phyloP scores from a whole-genome alignment of 2,113 vertebrate genomes.

The Octodon degus region DNA sequence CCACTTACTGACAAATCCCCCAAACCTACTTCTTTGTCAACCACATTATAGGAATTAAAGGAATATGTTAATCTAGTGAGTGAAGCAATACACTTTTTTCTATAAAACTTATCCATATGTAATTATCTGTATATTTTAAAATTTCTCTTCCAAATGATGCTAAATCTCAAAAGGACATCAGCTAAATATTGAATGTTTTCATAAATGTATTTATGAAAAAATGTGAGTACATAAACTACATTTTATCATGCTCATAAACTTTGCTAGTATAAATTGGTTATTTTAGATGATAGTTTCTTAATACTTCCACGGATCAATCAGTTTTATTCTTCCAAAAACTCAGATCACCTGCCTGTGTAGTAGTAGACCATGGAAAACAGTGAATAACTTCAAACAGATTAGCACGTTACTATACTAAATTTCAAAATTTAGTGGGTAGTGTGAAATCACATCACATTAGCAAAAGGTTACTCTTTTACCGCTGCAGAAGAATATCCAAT shows the following conservation, averaged over 20 bases:
- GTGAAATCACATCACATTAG: neutral
- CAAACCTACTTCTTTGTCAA: neutral
- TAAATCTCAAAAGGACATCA: neutral
- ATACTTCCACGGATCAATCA: neutral
- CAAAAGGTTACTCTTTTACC: neutral
- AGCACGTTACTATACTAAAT: neutral
- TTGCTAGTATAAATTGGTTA: neutral
- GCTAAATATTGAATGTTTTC: neutral
- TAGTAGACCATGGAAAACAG: neutral
- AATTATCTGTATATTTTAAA: neutral
- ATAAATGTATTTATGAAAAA: conserved; percentile 35
- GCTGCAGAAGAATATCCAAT: neutral
- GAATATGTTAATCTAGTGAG: neutral
- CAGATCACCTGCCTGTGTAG: neutral
- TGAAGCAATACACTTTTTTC: neutral
- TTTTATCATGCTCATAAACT: neutral
- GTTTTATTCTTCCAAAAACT: conserved; percentile 11
- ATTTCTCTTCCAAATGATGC: neutral
- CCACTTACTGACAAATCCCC: neutral
- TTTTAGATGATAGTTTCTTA: conserved; percentile 7
- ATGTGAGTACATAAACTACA: neutral
- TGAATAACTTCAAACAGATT: conserved; percentile 14
- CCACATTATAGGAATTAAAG: neutral
- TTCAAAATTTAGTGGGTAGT: neutral
- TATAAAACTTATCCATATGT: neutral